A percentile compares a stretch with the other conserved stretches of the same genome.
Conservation (phyloP, 2,797 vertebrate species). For the Sandelia bainsii region DNA sequence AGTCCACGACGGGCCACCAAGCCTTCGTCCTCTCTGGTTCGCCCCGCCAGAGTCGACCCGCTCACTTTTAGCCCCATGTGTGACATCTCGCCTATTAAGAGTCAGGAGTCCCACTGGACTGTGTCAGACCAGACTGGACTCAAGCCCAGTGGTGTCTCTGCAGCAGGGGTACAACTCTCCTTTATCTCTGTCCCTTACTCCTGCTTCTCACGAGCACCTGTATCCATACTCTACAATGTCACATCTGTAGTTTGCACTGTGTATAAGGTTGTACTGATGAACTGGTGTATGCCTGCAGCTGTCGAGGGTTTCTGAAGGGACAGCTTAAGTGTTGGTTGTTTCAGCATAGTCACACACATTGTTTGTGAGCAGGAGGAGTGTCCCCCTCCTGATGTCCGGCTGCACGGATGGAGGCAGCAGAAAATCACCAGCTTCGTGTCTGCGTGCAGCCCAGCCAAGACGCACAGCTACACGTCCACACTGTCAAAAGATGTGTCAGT, state of each 20-base stretch:
- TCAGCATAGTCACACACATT: conserved; percentile 20
- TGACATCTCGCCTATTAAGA: conserved; percentile 45
- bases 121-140: conserved; percentile 3
- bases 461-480: background rate
- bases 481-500: conserved; percentile 19
- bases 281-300: no score
- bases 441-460: conserved; percentile 34
- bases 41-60: conserved; percentile 9
- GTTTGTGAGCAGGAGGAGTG: conserved; percentile 35
- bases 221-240: background rate
- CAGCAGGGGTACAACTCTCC: conserved; percentile 35
- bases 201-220: background rate
- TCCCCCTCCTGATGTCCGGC: background rate
- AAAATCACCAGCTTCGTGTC: conserved; percentile 51
- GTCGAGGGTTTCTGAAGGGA: background rate
- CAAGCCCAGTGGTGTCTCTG: background rate
- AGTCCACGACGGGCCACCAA: background rate
- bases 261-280: no score
- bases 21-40: background rate
- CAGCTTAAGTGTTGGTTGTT: conserved; percentile 25
- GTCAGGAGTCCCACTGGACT: background rate
- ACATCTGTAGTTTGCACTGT: no score
- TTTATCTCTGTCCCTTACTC: background rate
- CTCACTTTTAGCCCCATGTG: conserved; percentile 39
- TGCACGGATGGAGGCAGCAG: conserved; percentile 32